Conservation (phyloP, 2,113 vertebrate species). For the Bambusicola thoracicus region DNA sequence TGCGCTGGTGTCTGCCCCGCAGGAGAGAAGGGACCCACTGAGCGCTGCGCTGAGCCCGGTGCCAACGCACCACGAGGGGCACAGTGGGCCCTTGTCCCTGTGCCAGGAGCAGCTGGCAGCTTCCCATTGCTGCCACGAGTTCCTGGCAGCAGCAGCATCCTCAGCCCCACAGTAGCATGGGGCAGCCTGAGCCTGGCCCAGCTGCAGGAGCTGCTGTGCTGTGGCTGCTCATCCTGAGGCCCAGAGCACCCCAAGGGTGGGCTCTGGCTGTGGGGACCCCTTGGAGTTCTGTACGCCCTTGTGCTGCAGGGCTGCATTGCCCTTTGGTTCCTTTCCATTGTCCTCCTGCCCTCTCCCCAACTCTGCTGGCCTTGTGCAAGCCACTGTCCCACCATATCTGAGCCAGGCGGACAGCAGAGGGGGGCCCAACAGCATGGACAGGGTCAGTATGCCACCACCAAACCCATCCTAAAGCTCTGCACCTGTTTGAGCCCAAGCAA, state of each 20-base stretch:
- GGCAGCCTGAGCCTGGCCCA: background rate
- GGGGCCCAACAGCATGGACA: too few relatives aligned
- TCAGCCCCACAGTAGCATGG: background rate
- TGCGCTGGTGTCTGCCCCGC: background rate
- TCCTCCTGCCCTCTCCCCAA: background rate
- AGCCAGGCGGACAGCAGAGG: background rate
- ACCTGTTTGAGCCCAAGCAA: too few relatives aligned
- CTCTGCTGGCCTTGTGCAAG: background rate
- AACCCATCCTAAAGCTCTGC: background rate
- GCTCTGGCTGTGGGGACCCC: background rate
- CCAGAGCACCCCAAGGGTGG: too few relatives aligned
- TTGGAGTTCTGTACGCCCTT: background rate
- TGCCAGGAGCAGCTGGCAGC: background rate
- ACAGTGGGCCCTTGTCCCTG: background rate
- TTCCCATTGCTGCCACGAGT: background rate
- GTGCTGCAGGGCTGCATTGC: background rate
- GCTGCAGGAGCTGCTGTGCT: background rate
- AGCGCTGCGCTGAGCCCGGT: fast-evolving
- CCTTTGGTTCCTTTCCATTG: background rate
- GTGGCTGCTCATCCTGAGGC: background rate
- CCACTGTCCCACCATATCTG: fast-evolving
- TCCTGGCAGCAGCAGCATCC: background rate
- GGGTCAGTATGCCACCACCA: too few relatives aligned
- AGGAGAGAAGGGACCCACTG: background rate
- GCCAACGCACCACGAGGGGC: background rate